Percentiles rank a stretch among this genome's conserved stretches.
These are phyloP conservation scores for Melolontha melolontha DNA, from an alignment of 2,888 invertebrate genomes.

Conservation along the genomic window DNA sequence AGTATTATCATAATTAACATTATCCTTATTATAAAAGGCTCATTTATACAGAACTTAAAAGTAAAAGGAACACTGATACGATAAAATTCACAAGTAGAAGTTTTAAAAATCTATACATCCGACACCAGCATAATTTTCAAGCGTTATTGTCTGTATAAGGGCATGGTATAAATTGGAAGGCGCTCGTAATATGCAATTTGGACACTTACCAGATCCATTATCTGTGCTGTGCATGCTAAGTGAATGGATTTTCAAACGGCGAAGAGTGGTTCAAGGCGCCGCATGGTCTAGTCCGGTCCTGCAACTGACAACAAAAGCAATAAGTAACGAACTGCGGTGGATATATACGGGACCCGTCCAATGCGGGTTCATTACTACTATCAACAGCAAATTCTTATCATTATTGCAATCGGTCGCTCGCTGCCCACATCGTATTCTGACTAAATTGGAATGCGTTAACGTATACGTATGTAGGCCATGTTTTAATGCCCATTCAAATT, in stretches of 20 bases:
- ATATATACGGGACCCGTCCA: constrained; percentile 41
- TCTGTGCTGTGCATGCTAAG: constrained; percentile 67
- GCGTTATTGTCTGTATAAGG: too few relatives aligned
- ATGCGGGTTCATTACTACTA: constrained; percentile 55
- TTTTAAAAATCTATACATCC: too few relatives aligned
- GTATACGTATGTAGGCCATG: too few relatives aligned
- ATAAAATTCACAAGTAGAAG: too few relatives aligned
- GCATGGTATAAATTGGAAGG: too few relatives aligned
- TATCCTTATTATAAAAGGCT: too few relatives aligned
- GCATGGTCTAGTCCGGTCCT: constrained; percentile 57
- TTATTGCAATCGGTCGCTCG: constrained; percentile 15
- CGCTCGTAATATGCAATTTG: constrained; percentile 38
- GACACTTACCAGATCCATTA: constrained; percentile 65
- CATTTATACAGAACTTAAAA: constrained; percentile 7
- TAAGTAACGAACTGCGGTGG: constrained; percentile 42
- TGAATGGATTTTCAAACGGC: constrained; percentile 53
- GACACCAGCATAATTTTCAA: too few relatives aligned
- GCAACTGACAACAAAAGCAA: constrained; percentile 53
- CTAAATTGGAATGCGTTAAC: too few relatives aligned
- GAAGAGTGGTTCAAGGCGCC: constrained; percentile 55
- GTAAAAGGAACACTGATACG: background rate
- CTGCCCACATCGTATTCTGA: constrained; percentile 17
- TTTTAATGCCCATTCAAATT: too few relatives aligned
- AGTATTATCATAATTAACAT: too few relatives aligned
- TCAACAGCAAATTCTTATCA: constrained; percentile 42